Evolutionary conservation across 2,113 vertebrate species (phyloP), one percentile per base, ranked within the genome.

Genomic region (Phocoena sinus): DNA sequence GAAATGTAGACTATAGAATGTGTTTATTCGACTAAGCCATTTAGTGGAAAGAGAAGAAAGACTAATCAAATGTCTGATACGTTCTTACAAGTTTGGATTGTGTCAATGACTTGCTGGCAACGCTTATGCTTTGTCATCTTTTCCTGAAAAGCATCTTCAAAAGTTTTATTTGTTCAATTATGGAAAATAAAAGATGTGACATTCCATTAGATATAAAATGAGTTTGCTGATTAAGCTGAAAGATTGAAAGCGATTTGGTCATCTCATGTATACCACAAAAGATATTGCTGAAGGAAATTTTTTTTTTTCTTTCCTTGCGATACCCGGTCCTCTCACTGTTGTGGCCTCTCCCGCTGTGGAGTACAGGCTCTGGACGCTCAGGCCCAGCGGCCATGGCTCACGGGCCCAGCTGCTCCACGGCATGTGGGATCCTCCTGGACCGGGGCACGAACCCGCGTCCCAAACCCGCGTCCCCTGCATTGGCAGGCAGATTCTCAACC

Each of bases 191-290:
- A 28, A 0, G 58, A 97, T 67, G 88, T 90, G 68, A 98, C 97
- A 68, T 97, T 97, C 81, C 67, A 53, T 89, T 97, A 44, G 95
- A 97, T 97, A 97, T 33, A 95, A 97, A 89, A 94, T 92, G 88
- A 97, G 23, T 88, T 88, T 98, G 60, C 58, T 90, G 79, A 97
- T 98, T 94, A 96, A 95, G n/a, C 50, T 97, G 96, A 96, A 97
- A 98, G 50, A 95, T 94, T 89, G 97, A 93, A 98, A 98, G 98
- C 95, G 96, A 98, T 68, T 97, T 56, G 98, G 94, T 98, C 97
- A 97, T 84, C 20, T 98, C 65, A 25, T 96, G 97, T 98, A 98
- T 88, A 81, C 18, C 86, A 94, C 94, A 95, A 95, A 92, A 97
- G 60, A 96, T 63, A 97, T 96, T 95, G 90, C 97, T 95, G 65